These are phyloP conservation scores for Parasteatoda tepidariorum DNA, from an alignment of 1,140 invertebrate genomes.

Conservation along the genomic window DNA sequence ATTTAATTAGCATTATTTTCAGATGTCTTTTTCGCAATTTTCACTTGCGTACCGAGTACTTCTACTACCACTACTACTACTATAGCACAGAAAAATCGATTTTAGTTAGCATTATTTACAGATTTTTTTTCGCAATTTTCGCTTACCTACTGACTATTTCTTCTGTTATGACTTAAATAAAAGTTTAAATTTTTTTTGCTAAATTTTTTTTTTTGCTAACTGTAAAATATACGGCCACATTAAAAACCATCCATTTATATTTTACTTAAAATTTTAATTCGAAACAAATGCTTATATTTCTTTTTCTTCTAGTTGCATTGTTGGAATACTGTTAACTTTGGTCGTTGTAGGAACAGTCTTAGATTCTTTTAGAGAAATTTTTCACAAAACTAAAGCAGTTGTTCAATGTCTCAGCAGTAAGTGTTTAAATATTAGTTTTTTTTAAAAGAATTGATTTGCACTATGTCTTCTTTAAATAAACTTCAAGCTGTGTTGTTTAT, in stretches of 20 bases:
- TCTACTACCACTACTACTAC: too few relatives aligned
- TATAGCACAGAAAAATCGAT: too few relatives aligned
- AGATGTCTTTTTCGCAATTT: too few relatives aligned
- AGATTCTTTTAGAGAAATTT: slow-evolving; percentile 35
- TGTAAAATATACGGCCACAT: too few relatives aligned
- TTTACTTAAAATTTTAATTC: not conserved
- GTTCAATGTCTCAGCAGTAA: slow-evolving; percentile 28
- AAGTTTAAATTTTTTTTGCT: too few relatives aligned
- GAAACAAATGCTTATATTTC: not conserved
- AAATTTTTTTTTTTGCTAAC: too few relatives aligned
- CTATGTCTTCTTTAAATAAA: not conserved
- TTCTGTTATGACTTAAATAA: too few relatives aligned
- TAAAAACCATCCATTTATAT: not conserved
- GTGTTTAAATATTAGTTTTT: not conserved
- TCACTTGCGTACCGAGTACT: too few relatives aligned
- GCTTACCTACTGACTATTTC: too few relatives aligned
- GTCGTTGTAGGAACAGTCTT: slow-evolving; percentile 31
- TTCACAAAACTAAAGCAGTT: slow-evolving; percentile 35
- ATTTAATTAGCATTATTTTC: too few relatives aligned
- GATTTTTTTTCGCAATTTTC: too few relatives aligned
- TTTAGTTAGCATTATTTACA: too few relatives aligned
- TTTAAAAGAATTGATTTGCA: not conserved
- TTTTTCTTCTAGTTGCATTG: slow-evolving; percentile 10
- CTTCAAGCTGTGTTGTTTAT: not conserved
- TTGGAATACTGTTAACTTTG: slow-evolving; percentile 11